These are phyloP conservation scores for Aotus griseimembra DNA, from an alignment of 2,797 vertebrate genomes.

Conservation along the genomic window DNA sequence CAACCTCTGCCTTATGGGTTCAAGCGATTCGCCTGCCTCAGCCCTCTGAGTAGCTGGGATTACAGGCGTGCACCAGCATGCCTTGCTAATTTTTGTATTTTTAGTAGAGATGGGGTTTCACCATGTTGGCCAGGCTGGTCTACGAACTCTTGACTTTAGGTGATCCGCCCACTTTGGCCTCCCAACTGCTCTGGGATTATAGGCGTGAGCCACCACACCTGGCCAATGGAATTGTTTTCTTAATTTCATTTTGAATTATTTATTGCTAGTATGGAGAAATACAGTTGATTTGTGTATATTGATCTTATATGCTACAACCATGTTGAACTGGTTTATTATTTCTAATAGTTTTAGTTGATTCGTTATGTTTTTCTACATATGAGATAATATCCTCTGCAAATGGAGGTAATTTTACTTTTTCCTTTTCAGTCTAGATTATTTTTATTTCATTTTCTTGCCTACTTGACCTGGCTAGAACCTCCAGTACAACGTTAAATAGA, in stretches of 20 bases:
- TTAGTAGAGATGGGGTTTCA: too few species aligned
- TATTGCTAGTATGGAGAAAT: background rate
- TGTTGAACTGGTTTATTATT: background rate
- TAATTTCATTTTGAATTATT: background rate
- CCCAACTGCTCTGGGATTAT: too few species aligned
- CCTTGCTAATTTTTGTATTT: too few species aligned
- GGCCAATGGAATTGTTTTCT: background rate
- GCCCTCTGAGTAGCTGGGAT: too few species aligned
- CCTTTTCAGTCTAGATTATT: constrained; percentile 12
- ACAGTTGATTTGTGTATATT: background rate
- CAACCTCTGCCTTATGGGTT: too few species aligned
- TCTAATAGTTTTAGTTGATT: background rate
- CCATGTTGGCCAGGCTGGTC: too few species aligned
- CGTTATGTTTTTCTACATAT: constrained; percentile 9
- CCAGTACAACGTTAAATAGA: background rate
- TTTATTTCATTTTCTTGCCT: background rate
- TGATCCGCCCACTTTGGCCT: too few species aligned
- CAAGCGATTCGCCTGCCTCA: too few species aligned
- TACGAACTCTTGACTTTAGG: too few species aligned
- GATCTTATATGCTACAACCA: background rate
- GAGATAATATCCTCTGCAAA: constrained; percentile 1
- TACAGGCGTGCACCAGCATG: too few species aligned
- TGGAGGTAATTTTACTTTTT: background rate
- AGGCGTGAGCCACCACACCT: too few species aligned
- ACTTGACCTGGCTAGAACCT: background rate